A percentile compares a stretch with the other conserved stretches of the same genome.
phyloP scores from a whole-genome alignment of 2,888 invertebrate genomes.

The Phorcus lineatus region DNA sequence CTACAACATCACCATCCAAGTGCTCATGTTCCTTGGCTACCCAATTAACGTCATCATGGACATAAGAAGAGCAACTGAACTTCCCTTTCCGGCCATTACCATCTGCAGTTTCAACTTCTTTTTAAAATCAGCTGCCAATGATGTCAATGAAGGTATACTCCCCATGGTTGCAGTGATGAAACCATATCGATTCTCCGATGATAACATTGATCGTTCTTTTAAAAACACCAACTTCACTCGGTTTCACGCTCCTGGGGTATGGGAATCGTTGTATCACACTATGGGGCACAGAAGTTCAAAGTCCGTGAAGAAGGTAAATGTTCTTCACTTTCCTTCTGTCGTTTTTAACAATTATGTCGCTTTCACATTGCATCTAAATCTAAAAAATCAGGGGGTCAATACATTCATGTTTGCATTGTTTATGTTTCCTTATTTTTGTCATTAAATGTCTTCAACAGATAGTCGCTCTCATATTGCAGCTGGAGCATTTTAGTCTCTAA shows the following conservation, averaged over 20 bases:
- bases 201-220: background rate
- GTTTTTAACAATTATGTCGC: too few relatives aligned
- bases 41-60: conserved; percentile 31
- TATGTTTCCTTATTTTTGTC: too few relatives aligned
- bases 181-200: conserved; percentile 2
- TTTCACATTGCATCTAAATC: too few relatives aligned
- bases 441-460: too few relatives aligned
- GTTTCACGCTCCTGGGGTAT: background rate
- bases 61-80: background rate
- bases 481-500: too few relatives aligned
- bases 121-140: background rate
- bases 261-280: background rate
- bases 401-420: too few relatives aligned
- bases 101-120: conserved; percentile 30
- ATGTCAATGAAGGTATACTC: background rate
- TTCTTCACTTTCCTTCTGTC: too few relatives aligned
- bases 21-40: conserved; percentile 9
- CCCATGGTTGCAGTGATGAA: background rate
- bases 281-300: background rate
- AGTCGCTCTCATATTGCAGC: too few relatives aligned
- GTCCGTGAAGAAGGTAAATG: too few relatives aligned
- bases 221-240: background rate
- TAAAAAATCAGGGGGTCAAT: too few relatives aligned
- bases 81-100: conserved; percentile 28
- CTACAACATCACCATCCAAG: conserved; percentile 32